Base-by-base conservation (phyloP, 1,140 invertebrate genomes). In the Penaeus vannamei region DNA sequence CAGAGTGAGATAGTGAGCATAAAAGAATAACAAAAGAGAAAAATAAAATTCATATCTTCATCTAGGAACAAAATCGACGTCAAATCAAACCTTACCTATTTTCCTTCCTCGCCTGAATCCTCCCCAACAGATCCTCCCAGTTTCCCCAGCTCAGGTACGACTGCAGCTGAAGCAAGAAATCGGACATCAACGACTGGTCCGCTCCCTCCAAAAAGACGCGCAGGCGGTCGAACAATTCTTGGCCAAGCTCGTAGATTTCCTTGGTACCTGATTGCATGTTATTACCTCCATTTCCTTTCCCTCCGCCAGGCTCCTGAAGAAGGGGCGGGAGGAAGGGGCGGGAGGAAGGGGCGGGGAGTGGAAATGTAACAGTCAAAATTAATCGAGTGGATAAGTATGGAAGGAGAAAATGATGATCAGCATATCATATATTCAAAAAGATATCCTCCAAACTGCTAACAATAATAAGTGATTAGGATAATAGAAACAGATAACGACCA, bases 101-200 rank as follows among this genome's bases (percentile, higher is more conserved):
- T 59, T 19, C 10, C 12, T 60, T 5, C 46, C 76, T 79, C 53
- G 53, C 32, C 29, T 26, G 10, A 46, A 86, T 36, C 23, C 60
- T 80, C 14, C 3, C 61, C 59, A 84, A 22, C 8, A 89, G 72
- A 4, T 29, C 29, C 32, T 26, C 12, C 87, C 87, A 89, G 12
- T 85, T 76, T 17, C 84, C 82, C 69, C 62, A n/a, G 5, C 64
- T 46, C 17, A 89, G 42, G 36, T 84, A 89, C 3, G 87, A 85
- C 19, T 66, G 84, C 42, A 85, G 29, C 14, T 20, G 7, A 0
- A 36, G 69, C 22, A 64, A 42, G 19, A 66, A n/a, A 14, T 53
- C 53, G 53, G 10, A 17, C 53, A 53, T 14, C 53, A 17, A 8
- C 12, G 53, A 53, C 53, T 32, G 10, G 7, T 32, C 14, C 0